These are phyloP conservation scores for Euwallacea similis DNA, from an alignment of 1,140 invertebrate genomes.

Conservation along the genomic window DNA sequence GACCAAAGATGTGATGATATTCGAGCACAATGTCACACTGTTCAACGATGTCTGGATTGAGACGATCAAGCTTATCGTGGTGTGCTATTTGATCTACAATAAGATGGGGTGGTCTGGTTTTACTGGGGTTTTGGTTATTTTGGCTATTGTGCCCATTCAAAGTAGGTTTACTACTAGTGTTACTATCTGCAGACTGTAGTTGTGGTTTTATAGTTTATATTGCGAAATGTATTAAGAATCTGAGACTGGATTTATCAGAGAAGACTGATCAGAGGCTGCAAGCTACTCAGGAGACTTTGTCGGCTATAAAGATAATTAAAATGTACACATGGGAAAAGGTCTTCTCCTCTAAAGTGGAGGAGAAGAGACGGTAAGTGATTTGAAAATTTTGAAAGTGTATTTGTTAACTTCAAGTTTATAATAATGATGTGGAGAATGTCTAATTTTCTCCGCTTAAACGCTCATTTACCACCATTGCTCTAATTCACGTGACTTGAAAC, in stretches of 20 bases:
- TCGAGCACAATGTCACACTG: conserved; percentile 69
- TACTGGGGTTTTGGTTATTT: conserved; percentile 73
- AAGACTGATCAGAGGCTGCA: conserved; percentile 78
- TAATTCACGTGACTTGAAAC: no score
- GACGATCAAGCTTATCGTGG: conserved; percentile 73
- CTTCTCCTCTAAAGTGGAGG: conserved; percentile 67
- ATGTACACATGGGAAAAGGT: conserved; percentile 88
- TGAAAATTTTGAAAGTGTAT: no score
- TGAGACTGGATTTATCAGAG: conserved; percentile 27
- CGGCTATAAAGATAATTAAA: conserved; percentile 80
- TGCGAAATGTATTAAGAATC: conserved; percentile 30
- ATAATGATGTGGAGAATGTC: no score
- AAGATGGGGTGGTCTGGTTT: conserved; percentile 73
- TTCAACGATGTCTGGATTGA: conserved; percentile 79
- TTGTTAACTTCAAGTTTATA: no score
- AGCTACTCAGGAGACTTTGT: conserved; percentile 83
- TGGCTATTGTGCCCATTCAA: conserved; percentile 83
- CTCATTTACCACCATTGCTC: no score
- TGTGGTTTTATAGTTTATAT: conserved; percentile 26
- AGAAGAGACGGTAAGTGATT: conserved; percentile 29
- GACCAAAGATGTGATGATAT: conserved; percentile 81
- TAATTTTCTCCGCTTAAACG: no score
- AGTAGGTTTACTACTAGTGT: conserved; percentile 55
- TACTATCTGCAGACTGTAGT: background rate
- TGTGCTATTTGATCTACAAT: conserved; percentile 74